These are phyloP conservation scores for Polydrusus tereticollis DNA, from an alignment of 2,888 invertebrate genomes.

Conservation along the genomic window DNA sequence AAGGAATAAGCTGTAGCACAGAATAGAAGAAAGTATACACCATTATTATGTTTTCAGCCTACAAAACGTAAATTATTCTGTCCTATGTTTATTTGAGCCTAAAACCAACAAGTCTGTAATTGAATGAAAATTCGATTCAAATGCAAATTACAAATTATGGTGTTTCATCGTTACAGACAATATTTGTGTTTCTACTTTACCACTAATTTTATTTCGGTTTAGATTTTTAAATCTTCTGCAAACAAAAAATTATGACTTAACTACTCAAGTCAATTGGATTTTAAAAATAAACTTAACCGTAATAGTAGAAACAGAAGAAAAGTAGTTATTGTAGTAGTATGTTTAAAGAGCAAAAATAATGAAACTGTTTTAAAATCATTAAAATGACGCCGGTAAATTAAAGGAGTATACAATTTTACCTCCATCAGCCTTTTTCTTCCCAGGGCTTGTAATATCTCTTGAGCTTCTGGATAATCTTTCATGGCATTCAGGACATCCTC, in stretches of 20 bases:
- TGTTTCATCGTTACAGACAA: not conserved
- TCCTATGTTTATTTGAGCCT: not conserved
- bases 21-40: not conserved
- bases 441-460: slow-evolving; percentile 91
- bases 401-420: slow-evolving; percentile 46
- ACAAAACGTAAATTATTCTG: too few relatives aligned
- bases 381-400: too few relatives aligned
- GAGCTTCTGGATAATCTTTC: slow-evolving; percentile 98
- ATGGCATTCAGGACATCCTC: slow-evolving; percentile 95
- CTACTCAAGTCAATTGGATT: not conserved
- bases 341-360: too few relatives aligned
- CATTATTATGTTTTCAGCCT: too few relatives aligned
- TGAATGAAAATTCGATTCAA: not conserved
- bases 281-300: not conserved
- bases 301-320: not conserved
- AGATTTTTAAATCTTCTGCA: not conserved
- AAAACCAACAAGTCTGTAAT: not conserved
- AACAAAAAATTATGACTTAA: too few relatives aligned
- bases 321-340: too few relatives aligned
- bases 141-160: not conserved
- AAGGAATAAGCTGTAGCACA: slow-evolving; percentile 2
- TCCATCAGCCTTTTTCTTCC: slow-evolving; percentile 90
- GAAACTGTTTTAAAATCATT: too few relatives aligned
- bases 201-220: not conserved
- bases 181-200: not conserved